Evolutionary conservation across 1,140 invertebrate species (phyloP), one percentile per base, ranked within the genome.

Genomic region (Bombyx mandarina): DNA sequence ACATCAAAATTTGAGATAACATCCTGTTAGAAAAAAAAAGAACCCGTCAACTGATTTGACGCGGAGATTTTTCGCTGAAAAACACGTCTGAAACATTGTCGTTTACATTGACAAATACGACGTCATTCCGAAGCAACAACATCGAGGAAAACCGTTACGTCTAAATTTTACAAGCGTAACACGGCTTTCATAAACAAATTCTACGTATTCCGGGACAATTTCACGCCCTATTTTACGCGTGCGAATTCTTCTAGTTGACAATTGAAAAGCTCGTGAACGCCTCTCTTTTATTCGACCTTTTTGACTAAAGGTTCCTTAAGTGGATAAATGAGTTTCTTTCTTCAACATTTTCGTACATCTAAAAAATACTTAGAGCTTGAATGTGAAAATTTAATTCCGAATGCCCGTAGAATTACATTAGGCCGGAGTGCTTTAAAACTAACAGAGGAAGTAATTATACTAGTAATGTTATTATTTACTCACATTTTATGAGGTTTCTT

Each of bases 171-270:
- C 70, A 78, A 48, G 56, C 64, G 61, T 54, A 46, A 57, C 26
- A 63, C 57, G 63, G 65, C 67, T 74, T 73, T 65, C 67, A 72
- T 71, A 82, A 82, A 84, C 77, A 84, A 84, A 82, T 84, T 77
- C 72, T 56, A 69, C 60, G 72, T 71, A 78, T 80, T 75, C 73
- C 58, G 58, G 67, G 66, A 74, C 77, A 79, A 82, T 84, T 84
- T 80, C 79, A 80, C 81, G 81, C 71, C 69, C 72, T 79, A 82
- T 82, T 84, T 84, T 80, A 79, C 65, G 67, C 71, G 65, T 70
- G 70, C 75, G 70, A 75, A 79, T 76, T 81, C 26, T 82, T 73
- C 66, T 63, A 65, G 61, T 56, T 50, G 70, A 70, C 71, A 79
- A 78, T 78, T 79, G 76, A 77, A 81, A 77, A 73, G 73, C 69